These are phyloP conservation scores for Cantharis nigra DNA, from an alignment of 2,888 invertebrate genomes.

Conservation along the genomic window DNA sequence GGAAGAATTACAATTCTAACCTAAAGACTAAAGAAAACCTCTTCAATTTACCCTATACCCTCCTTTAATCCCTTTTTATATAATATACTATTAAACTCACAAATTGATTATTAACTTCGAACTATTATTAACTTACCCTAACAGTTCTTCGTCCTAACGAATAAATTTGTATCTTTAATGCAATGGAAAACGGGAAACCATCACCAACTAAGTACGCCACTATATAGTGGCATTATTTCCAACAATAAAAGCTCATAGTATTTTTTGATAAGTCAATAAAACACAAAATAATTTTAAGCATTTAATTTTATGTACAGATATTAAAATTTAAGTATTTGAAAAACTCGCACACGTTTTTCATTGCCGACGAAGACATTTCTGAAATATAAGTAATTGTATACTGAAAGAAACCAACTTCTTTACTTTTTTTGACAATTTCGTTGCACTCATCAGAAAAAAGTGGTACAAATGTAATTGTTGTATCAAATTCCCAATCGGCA, in stretches of 20 bases:
- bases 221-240: no score
- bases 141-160: no score
- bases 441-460: background rate
- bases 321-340: background rate
- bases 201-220: no score
- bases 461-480: background rate
- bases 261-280: background rate
- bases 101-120: no score
- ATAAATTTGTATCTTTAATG: no score
- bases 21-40: background rate
- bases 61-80: no score
- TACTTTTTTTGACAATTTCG: background rate
- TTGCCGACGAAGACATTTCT: background rate
- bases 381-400: background rate
- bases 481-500: conserved; percentile 10
- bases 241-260: no score
- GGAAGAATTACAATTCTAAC: conserved; percentile 6
- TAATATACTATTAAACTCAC: no score
- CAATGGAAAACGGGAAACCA: no score
- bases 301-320: background rate
- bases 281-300: background rate
- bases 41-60: no score
- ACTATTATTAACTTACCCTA: no score
- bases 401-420: background rate
- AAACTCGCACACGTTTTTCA: background rate